These are phyloP conservation scores for Campopleginae sp. DNA, from an alignment of 2,888 invertebrate species.

Conservation along the genomic window DNA sequence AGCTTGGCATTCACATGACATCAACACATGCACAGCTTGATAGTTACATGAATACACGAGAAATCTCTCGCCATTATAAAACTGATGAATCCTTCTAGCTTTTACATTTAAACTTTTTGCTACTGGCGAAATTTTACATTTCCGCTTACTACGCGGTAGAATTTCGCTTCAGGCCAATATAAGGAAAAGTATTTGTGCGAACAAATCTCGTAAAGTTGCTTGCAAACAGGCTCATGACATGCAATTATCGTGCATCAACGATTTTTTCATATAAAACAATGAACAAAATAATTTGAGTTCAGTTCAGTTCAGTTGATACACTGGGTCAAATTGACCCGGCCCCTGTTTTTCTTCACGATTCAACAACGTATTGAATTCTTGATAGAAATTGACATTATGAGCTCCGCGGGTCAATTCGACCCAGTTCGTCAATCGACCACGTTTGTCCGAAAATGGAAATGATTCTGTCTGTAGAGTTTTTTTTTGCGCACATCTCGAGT, in stretches of 20 bases:
- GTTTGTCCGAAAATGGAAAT: slow-evolving; percentile 4
- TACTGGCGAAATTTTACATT: slow-evolving; percentile 13
- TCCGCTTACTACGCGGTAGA: slow-evolving; percentile 38
- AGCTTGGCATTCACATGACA: slow-evolving; percentile 59
- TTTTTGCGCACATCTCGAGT: slow-evolving; percentile 18
- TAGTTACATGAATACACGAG: slow-evolving; percentile 41
- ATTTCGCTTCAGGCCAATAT: slow-evolving; percentile 28
- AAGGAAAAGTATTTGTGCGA: slow-evolving; percentile 29
- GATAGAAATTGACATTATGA: no score
- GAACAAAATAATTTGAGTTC: slow-evolving; percentile 19
- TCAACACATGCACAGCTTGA: slow-evolving; percentile 41
- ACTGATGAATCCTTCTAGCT: slow-evolving; percentile 15
- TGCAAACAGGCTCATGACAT: slow-evolving; percentile 56
- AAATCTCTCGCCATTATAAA: slow-evolving; percentile 39
- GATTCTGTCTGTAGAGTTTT: background rate
- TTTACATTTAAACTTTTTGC: slow-evolving; percentile 31
- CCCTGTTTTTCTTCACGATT: no score
- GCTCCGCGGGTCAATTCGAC: no score
- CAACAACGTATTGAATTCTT: no score
- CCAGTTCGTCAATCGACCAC: background rate
- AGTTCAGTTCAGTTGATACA: no score
- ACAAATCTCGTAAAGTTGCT: slow-evolving; percentile 21
- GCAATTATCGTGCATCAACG: slow-evolving; percentile 27
- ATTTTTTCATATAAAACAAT: slow-evolving; percentile 13
- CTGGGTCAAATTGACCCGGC: no score